Percentiles rank a stretch among this genome's conserved stretches.
Conservation (phyloP, 2,113 vertebrate species). For the Hydrochoerus hydrochaeris region DNA sequence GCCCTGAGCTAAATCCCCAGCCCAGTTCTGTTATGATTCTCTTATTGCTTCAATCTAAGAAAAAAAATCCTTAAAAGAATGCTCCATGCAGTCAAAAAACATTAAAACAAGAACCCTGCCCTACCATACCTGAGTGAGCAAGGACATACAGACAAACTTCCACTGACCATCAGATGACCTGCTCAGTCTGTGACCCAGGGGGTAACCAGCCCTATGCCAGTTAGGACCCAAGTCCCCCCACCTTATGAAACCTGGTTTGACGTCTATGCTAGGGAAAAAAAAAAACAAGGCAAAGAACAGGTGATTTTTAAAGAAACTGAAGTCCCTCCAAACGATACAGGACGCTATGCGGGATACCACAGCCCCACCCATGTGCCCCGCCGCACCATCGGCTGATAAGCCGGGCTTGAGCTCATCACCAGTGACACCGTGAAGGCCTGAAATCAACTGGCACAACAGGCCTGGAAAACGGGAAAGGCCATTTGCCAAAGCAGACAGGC, state of each 20-base stretch:
- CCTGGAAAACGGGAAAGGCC: not conserved
- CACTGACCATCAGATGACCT: not conserved
- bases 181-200: not conserved
- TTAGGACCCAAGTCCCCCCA: not conserved
- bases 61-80: not conserved
- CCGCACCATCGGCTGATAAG: not conserved
- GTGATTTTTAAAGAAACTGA: not conserved
- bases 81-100: not conserved
- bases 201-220: not conserved
- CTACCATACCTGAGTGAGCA: not conserved
- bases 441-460: not conserved
- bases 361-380: not conserved
- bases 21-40: not conserved
- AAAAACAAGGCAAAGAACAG: not conserved
- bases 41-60: not conserved
- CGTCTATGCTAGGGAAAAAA: not conserved
- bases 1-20: too few relatives aligned
- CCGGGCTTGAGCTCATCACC: not conserved
- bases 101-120: not conserved
- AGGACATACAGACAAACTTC: not conserved
- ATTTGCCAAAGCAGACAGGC: not conserved
- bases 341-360: not conserved
- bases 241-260: not conserved
- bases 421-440: not conserved
- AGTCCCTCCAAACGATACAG: not conserved